phyloP scores from a whole-genome alignment of 1,140 invertebrate species.

The Pygmarrhopalites habei region DNA sequence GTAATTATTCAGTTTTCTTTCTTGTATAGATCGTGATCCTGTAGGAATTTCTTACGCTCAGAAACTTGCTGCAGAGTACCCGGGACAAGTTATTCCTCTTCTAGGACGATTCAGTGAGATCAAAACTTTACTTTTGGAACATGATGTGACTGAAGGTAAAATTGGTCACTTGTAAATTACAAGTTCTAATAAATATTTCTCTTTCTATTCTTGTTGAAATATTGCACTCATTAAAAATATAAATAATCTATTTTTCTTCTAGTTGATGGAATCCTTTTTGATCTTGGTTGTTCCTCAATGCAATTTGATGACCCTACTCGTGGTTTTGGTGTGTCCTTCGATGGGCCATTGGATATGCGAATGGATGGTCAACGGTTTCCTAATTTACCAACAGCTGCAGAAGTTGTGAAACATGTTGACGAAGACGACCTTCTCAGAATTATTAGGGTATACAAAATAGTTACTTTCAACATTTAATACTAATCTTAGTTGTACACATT shows the following conservation, averaged over 20 bases:
- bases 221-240: too few species aligned
- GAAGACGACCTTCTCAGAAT: conserved; percentile 73
- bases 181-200: too few species aligned
- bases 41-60: conserved; percentile 60
- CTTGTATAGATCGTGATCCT: conserved; percentile 89
- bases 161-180: too few species aligned
- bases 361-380: conserved; percentile 74
- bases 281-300: conserved; percentile 94
- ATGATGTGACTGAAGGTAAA: conserved; percentile 52
- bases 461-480: too few species aligned
- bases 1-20: too few species aligned
- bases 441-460: conserved; percentile 55
- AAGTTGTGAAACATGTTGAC: conserved; percentile 70
- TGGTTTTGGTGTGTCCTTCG: conserved; percentile 75
- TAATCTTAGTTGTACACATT: too few species aligned
- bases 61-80: conserved; percentile 56
- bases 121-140: conserved; percentile 55
- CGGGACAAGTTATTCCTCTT: conserved; percentile 63
- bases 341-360: conserved; percentile 90
- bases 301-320: conserved; percentile 73
- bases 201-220: too few species aligned
- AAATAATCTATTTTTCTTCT: too few species aligned
- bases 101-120: conserved; percentile 83
- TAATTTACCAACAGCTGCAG: conserved; percentile 68
- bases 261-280: conserved; percentile 83